A percentile compares a stretch with the other conserved stretches of the same genome.
These are phyloP conservation scores for Alloplasta piceator DNA, from an alignment of 2,888 invertebrate genomes.

Conservation along the genomic window DNA sequence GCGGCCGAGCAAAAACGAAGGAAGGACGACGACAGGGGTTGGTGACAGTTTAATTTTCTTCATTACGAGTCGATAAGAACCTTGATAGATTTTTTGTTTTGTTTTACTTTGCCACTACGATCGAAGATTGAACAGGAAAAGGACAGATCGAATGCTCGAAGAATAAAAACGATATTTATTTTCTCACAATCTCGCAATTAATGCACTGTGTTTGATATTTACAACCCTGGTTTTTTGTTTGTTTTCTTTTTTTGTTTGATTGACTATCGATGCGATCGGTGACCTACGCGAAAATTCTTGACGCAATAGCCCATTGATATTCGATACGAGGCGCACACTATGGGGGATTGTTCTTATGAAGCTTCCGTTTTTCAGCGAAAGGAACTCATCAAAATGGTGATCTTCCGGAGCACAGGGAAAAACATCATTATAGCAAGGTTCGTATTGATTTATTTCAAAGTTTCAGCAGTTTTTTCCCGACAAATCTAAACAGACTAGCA, in stretches of 20 bases:
- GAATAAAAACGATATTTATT: constrained; percentile 60
- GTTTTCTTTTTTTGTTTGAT: not conserved
- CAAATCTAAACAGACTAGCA: constrained; percentile 22
- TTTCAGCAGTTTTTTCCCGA: constrained; percentile 25
- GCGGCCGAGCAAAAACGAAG: constrained; percentile 90
- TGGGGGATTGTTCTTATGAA: constrained; percentile 52
- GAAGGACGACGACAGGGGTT: constrained; percentile 92
- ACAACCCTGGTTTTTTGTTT: constrained; percentile 25
- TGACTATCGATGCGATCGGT: constrained; percentile 41
- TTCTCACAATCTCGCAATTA: constrained; percentile 34
- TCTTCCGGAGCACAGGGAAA: constrained; percentile 88
- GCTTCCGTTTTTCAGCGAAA: constrained; percentile 83
- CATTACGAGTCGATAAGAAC: constrained; percentile 28
- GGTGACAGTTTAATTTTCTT: constrained; percentile 65
- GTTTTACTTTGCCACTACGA: constrained; percentile 37
- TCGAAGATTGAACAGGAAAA: constrained; percentile 34
- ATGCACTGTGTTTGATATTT: constrained; percentile 40
- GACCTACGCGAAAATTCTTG: constrained; percentile 32
- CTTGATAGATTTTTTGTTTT: constrained; percentile 28
- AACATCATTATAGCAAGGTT: constrained; percentile 91
- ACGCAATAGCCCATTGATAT: constrained; percentile 47
- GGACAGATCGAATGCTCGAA: constrained; percentile 29
- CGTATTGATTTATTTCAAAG: constrained; percentile 70
- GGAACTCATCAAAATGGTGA: constrained; percentile 91
- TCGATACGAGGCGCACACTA: constrained; percentile 40